Percentiles rank a stretch among this genome's conserved stretches.
These are phyloP conservation scores for Morpho deidamia DNA, from an alignment of 2,888 invertebrate genomes.

Conservation along the genomic window DNA sequence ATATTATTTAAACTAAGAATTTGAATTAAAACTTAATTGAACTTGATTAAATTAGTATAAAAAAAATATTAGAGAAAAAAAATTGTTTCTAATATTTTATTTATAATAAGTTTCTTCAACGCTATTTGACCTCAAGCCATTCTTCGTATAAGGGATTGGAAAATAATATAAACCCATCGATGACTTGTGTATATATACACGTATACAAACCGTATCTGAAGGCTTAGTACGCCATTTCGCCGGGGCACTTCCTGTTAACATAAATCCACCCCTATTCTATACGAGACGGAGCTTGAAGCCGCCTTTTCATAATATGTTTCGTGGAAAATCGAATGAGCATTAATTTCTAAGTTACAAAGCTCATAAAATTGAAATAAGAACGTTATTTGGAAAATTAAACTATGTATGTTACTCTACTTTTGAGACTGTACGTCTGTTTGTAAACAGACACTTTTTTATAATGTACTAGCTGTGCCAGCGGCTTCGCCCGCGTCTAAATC, in stretches of 20 bases:
- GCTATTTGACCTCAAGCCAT: neutral
- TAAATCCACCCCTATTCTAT: conserved; percentile 58
- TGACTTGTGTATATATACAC: conserved; percentile 22
- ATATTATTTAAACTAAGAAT: no score
- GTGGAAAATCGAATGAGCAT: conserved; percentile 11
- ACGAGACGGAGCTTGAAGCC: conserved; percentile 14
- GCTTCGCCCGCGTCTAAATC: no score
- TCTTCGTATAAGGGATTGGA: conserved; percentile 4
- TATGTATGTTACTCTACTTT: neutral
- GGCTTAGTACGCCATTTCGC: conserved; percentile 65
- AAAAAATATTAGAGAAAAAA: no score
- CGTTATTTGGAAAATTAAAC: neutral
- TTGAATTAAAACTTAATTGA: no score
- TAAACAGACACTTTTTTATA: no score
- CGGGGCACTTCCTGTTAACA: conserved; percentile 67
- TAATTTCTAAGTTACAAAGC: conserved; percentile 6
- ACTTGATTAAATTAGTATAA: no score
- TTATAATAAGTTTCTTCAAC: no score
- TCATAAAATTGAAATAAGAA: neutral
- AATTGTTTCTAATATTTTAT: no score
- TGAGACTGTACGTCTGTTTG: neutral
- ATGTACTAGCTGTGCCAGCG: no score
- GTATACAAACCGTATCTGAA: conserved; percentile 58
- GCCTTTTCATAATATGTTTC: conserved; percentile 20
- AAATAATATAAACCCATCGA: conserved; percentile 24